Percentiles rank a stretch among this genome's conserved stretches.
Conservation (phyloP, 2,797 vertebrate genomes). For the Liparis tanakae region DNA sequence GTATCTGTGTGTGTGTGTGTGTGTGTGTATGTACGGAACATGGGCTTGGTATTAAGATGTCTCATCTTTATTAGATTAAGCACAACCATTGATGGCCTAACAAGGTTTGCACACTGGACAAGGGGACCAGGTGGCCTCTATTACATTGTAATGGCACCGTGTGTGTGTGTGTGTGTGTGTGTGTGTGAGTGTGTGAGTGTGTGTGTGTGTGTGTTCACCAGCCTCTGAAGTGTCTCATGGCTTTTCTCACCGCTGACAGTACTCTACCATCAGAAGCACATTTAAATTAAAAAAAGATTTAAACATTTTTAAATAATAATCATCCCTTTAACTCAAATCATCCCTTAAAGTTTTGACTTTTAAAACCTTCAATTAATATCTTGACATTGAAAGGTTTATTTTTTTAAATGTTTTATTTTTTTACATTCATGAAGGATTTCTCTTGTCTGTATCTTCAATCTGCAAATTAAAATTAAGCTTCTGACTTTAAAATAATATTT, state of each 20-base stretch:
- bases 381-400: not conserved
- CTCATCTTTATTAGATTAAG: constrained; percentile 75
- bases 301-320: too few relatives aligned
- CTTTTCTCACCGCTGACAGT: constrained; percentile 69
- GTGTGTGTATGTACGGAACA: constrained; percentile 28
- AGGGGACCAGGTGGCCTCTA: constrained; percentile 77
- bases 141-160: constrained; percentile 69
- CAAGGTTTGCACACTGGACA: constrained; percentile 67
- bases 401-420: not conserved
- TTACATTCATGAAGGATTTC: too few relatives aligned
- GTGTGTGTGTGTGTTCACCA: constrained; percentile 2
- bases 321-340: not conserved
- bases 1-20: constrained; percentile 20
- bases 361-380: not conserved
- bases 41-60: constrained; percentile 71
- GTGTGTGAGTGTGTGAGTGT: constrained; percentile 9
- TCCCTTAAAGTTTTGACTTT: not conserved
- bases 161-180: constrained; percentile 30
- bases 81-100: constrained; percentile 71
- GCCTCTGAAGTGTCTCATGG: constrained; percentile 63
- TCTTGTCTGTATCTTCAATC: not conserved
- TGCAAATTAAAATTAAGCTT: not conserved
- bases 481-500: not conserved
- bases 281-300: not conserved
- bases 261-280: constrained; percentile 54